Evolutionary conservation across 2,888 invertebrate species (phyloP).

Genomic region (Cataglyphis albicans): DNA sequence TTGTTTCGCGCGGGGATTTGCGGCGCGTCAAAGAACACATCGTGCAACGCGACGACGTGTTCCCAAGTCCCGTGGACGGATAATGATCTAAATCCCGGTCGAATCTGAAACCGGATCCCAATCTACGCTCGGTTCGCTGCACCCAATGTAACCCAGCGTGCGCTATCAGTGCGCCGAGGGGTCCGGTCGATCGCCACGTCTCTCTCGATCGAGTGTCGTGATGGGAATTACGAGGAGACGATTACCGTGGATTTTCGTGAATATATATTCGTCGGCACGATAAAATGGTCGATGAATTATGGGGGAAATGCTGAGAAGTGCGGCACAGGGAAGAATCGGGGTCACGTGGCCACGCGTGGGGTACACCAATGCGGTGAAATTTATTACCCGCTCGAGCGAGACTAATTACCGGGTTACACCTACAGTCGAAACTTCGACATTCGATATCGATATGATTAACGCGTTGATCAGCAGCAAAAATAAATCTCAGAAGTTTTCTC

Average conservation of each 20-base stretch:
- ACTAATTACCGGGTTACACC: slow-evolving; percentile 74
- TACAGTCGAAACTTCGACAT: slow-evolving; percentile 64
- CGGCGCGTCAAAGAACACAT: slow-evolving; percentile 69
- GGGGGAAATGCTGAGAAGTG: slow-evolving; percentile 62
- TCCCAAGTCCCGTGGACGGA: slow-evolving; percentile 71
- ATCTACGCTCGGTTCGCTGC: slow-evolving; percentile 50
- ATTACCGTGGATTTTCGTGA: slow-evolving; percentile 77
- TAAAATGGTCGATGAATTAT: slow-evolving; percentile 79
- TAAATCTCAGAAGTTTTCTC: slow-evolving; percentile 14
- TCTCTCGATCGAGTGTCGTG: slow-evolving; percentile 60
- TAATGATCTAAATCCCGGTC: slow-evolving; percentile 75
- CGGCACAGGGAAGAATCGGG: slow-evolving; percentile 63
- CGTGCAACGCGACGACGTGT: slow-evolving; percentile 66
- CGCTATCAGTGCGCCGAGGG: slow-evolving; percentile 37
- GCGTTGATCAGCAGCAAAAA: slow-evolving; percentile 61
- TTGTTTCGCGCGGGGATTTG: slow-evolving; percentile 73
- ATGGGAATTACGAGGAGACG: slow-evolving; percentile 74
- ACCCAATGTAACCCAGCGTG: slow-evolving; percentile 40
- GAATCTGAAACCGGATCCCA: slow-evolving; percentile 73
- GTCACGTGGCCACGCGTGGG: slow-evolving; percentile 76
- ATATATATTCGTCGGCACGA: slow-evolving; percentile 75
- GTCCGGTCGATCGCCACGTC: not conserved
- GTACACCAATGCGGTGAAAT: slow-evolving; percentile 74
- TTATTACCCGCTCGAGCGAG: slow-evolving; percentile 76
- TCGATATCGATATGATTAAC: slow-evolving; percentile 49